phyloP scores from a whole-genome alignment of 2,113 vertebrate species.

The Oncorhynchus tshawytscha region DNA sequence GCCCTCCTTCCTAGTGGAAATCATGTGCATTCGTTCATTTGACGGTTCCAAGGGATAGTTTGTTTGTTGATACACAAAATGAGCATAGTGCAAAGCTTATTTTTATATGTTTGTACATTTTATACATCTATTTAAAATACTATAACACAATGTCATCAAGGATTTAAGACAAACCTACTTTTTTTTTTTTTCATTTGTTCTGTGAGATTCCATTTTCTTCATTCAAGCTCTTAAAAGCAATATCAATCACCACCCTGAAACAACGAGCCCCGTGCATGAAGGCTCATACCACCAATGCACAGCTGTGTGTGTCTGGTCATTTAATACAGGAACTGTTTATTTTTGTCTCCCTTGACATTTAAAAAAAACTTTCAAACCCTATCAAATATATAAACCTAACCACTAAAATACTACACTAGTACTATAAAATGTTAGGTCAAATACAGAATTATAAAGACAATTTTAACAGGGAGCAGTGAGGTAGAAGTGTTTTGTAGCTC shows the following conservation, averaged over 20 bases:
- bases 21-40: conserved; percentile 33
- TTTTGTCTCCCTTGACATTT: conserved; percentile 1
- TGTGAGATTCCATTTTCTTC: conserved; percentile 27
- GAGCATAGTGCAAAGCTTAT: conserved; percentile 21
- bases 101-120: conserved; percentile 67
- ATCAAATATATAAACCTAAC: no score
- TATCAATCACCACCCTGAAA: conserved; percentile 18
- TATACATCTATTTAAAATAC: conserved; percentile 52
- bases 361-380: no score
- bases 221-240: conserved; percentile 42
- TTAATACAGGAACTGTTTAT: conserved; percentile 12
- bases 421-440: no score
- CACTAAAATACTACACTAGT: no score
- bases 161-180: conserved; percentile 10
- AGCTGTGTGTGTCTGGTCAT: not conserved
- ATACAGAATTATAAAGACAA: no score
- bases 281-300: not conserved
- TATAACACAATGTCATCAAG: conserved; percentile 35
- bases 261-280: not conserved
- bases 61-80: conserved; percentile 26
- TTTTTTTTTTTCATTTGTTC: conserved; percentile 23
- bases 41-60: conserved; percentile 49
- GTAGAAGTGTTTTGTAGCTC: not conserved
- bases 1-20: conserved; percentile 39
- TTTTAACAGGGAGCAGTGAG: not conserved